Conservation (phyloP, 2,113 vertebrate genomes). For the Plecotus auritus region DNA sequence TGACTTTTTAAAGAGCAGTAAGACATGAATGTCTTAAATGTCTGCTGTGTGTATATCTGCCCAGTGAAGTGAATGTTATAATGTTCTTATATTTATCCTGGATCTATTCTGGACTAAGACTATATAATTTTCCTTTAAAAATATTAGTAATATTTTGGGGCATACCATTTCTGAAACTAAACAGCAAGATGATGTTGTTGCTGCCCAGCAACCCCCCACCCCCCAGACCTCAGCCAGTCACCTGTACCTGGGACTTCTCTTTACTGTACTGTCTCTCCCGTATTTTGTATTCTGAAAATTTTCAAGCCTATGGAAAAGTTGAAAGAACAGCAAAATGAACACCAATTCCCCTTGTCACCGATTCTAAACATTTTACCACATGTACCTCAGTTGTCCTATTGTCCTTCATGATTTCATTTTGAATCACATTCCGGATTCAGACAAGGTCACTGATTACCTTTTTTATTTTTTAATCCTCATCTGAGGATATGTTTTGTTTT, state of each 20-base stretch:
- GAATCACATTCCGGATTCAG: not conserved
- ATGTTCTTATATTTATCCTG: not conserved
- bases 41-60: not conserved
- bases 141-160: not conserved
- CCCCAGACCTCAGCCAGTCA: not conserved
- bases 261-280: not conserved
- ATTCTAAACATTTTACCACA: not conserved
- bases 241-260: not conserved
- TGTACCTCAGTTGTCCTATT: not conserved
- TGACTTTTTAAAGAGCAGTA: not conserved
- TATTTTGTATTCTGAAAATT: not conserved
- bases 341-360: not conserved
- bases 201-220: fast-evolving
- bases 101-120: not conserved
- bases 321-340: not conserved
- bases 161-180: not conserved
- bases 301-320: not conserved
- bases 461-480: not conserved
- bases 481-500: not conserved
- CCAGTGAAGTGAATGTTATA: not conserved
- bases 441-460: not conserved
- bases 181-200: not conserved
- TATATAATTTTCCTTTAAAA: not conserved
- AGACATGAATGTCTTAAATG: not conserved
- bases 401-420: not conserved